Evolutionary conservation across 2,888 invertebrate genomes (phyloP), one percentile per base, ranked within the genome.

Genomic region (Panzeria rudis): DNA sequence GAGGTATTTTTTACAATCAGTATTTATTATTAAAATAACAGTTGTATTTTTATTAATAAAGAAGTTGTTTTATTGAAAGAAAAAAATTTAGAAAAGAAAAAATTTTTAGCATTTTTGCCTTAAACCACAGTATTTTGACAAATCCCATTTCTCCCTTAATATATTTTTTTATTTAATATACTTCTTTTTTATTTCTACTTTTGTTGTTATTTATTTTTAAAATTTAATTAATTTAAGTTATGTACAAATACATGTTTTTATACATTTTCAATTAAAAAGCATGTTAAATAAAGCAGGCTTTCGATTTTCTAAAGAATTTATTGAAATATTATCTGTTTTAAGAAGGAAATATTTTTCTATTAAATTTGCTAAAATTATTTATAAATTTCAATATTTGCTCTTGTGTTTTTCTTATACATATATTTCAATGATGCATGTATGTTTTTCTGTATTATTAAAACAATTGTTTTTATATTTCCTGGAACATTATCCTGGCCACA

Each of bases 1-100:
- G 6, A 73, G 73, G 73, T 73, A 73, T 61, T 50, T 73, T 61
- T 44, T 5, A 38, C 52, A 52, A 15, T 41, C 20, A 47, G 35
- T 35, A 61, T 41, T 72, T 35, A 50, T 15, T 8, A 47, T 35
- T 17, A 17, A 17, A 44, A 47, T n/a, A 54, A 38, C 9, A 72
- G 20, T 11, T 23, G 50, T 38, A 62, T 35, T 32, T 23, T 52
- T 17, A 23, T 23, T 13, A 13, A 56, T 1, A 69, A 41, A 54
- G 11, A 5, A 62, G 8, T 5, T 38, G 35, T 69, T 35, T 50
- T 35, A 71, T 41, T 71, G 3, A 56, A 41, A 15, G 4, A 20
- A 15, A 41, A 2, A 44, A 44, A 41, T 41, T 0, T 6, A 52
- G 11, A 71, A 9, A 25, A 29, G 15, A 25, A 52, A 54, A 54